Base-by-base conservation (phyloP, 2,888 invertebrate genomes). In the Heliconius erato region DNA sequence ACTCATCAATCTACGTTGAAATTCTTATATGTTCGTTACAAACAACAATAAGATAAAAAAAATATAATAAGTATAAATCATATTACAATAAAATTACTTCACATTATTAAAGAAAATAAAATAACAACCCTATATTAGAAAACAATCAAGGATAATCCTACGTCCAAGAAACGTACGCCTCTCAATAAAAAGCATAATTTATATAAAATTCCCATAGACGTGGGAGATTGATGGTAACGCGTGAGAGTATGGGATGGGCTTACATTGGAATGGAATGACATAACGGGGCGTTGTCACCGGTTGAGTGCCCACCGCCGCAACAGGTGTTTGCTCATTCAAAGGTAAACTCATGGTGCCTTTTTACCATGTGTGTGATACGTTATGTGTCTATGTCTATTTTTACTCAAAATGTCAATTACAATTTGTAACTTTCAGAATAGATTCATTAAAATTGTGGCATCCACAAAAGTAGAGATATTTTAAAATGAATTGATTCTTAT, bases 201-300 rank as follows among this genome's bases (percentile, higher is more conserved):
- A 86, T 84, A 85, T 86, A 85, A 85, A 88, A 88, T 88, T 92
- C 91, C 89, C 91, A 91, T 90, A 90, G 87, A 86, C 88, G 88
- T 90, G 88, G 89, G 87, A 86, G 87, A 87, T 93, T 91, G 92
- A 93, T 93, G 92, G 87, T 87, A 88, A 90, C 87, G 91, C 94
- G 94, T 94, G 94, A 93, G 94, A 94, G 91, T 91, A 92, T 92
- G 90, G 91, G 91, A 90, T 90, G 89, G 87, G 87, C 92, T 91
- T 91, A 83, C 82, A 81, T 83, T 91, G 91, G 92, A 93, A 92
- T 91, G 90, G 91, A 92, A 92, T 93, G 92, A 91, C 91, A 94
- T 94, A 94, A 94, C 94, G 94, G 94, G 89, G 86, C 90, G 86
- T 86, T 85, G 87, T 87, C 89, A 87, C 85, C 90, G 89, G 87